Evolutionary conservation across 2,888 invertebrate species (phyloP), one percentile per base, ranked within the genome.

Genomic region (Diarsia brunnea): DNA sequence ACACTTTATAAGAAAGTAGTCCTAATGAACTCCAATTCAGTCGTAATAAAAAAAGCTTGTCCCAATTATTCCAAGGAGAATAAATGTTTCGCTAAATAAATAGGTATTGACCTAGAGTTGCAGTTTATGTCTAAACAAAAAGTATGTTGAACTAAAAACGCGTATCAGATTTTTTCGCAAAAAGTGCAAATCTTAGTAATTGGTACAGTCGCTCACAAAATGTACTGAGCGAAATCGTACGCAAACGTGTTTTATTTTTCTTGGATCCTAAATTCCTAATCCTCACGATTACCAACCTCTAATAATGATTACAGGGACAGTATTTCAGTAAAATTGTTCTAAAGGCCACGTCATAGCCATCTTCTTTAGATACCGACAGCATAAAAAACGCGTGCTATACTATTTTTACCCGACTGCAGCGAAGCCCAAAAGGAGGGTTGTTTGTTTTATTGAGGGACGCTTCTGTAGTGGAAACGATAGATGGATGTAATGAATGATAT

Each of bases 191-290:
- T 63, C 19, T 38, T 31, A 31, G 14, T 68, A 27, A 16, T n/a
- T 45, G 21, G 68, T 83, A 82, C 84, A 74, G 53, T 82, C 84
- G 38, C 21, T 19, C 5, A 14, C 65, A 66, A 51, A 77, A 60
- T 4, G 21, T n/a, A 21, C 27, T 24, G 2, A 43, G 11, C 27
- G 4, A 27, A 45, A 43, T 43, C 16, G 58, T 43, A 38, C 11
- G 14, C 3, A 7, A 38, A 49, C n/a, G 12, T n/a, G 10, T 67
- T 24, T 24, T 24, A 12, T 8, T 38, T 4, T 38, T 38, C 5
- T 58, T 27, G 19, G 4, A 16, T 55, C n/a, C n/a, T n/a, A n/a
- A n/a, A n/a, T n/a, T n/a, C n/a, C n/a, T n/a, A n/a, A n/a, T n/a
- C n/a, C n/a, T n/a, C n/a, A n/a, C n/a, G n/a, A n/a, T n/a, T n/a